These are phyloP conservation scores for Corvus cornix DNA, from an alignment of 2,113 vertebrate species.

Conservation along the genomic window DNA sequence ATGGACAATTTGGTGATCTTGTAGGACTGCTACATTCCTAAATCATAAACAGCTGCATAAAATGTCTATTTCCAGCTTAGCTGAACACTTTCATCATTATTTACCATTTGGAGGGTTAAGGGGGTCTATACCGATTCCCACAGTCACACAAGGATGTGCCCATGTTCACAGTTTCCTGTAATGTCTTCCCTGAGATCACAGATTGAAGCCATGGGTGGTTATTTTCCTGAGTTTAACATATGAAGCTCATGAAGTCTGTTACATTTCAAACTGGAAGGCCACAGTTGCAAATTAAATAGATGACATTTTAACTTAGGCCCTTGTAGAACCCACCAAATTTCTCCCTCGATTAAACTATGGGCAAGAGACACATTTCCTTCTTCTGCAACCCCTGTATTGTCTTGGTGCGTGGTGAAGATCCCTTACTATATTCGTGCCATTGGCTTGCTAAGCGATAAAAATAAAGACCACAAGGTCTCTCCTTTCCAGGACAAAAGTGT, in stretches of 20 bases:
- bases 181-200: neutral
- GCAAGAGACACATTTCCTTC: neutral
- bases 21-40: neutral
- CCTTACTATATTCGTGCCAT: neutral
- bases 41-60: neutral
- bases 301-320: neutral
- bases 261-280: neutral
- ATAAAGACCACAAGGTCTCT: neutral
- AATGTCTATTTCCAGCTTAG: neutral
- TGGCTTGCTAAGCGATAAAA: neutral
- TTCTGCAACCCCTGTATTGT: neutral
- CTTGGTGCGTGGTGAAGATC: neutral
- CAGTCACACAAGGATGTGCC: neutral
- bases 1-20: neutral
- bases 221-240: neutral
- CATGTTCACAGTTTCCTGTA: neutral
- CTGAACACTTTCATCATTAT: neutral
- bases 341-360: neutral
- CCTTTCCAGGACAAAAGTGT: neutral
- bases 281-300: neutral
- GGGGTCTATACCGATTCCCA: neutral
- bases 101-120: neutral
- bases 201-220: neutral
- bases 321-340: neutral
- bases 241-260: neutral